Percentiles rank a stretch among this genome's conserved stretches.
Evolutionary conservation across 2,113 vertebrate genomes (phyloP).

Genomic region (Sinocyclocheilus anshuiensis): DNA sequence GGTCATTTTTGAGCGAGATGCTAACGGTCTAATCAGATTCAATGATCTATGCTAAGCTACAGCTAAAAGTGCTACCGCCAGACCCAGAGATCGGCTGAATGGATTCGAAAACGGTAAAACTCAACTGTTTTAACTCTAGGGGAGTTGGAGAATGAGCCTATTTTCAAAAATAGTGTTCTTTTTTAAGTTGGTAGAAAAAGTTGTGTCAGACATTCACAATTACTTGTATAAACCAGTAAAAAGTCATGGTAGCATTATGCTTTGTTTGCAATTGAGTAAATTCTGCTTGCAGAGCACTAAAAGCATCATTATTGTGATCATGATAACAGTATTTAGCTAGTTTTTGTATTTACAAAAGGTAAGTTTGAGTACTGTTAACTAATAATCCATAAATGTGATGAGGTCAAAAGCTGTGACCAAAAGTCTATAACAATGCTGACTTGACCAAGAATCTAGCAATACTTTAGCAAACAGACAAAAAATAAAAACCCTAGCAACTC

Average conservation of each 20-base stretch:
- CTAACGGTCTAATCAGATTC: too few species aligned
- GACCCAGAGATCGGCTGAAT: too few species aligned
- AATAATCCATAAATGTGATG: slow-evolving; percentile 6
- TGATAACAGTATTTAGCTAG: neutral
- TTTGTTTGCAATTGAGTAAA: neutral
- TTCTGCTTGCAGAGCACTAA: neutral
- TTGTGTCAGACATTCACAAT: too few species aligned
- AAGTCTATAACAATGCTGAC: neutral
- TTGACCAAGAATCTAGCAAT: neutral
- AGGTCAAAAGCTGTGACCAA: neutral
- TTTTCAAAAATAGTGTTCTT: too few species aligned
- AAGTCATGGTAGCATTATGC: neutral
- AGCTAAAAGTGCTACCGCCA: too few species aligned
- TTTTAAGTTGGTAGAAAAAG: neutral
- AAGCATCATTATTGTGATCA: neutral
- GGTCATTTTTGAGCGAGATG: too few species aligned
- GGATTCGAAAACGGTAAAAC: too few species aligned
- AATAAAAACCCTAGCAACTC: neutral
- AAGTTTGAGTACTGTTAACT: neutral
- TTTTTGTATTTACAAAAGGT: neutral
- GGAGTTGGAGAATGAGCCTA: too few species aligned
- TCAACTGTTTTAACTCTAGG: too few species aligned
- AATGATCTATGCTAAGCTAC: too few species aligned
- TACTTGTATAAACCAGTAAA: neutral
- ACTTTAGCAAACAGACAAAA: neutral